Base-by-base conservation (phyloP, 2,888 invertebrate genomes). In the Drosophila meridiana region DNA sequence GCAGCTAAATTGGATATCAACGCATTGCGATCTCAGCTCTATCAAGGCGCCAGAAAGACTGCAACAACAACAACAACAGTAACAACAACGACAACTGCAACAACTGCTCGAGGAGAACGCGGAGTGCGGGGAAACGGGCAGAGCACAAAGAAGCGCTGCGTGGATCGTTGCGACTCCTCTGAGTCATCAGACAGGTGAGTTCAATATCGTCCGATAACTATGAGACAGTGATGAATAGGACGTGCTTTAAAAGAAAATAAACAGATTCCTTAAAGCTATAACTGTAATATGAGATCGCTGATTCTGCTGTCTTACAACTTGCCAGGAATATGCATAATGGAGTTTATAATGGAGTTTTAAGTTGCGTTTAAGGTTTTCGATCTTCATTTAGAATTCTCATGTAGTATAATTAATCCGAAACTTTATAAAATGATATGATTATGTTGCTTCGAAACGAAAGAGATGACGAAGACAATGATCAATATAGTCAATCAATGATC, bases 111-210 rank as follows among this genome's bases (percentile, higher is more conserved):
- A 45, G 70, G 95, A 95, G 89, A 96, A 95, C 92, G 95, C 11
- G 47, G 95, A 26, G 8, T 42, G 2, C 64, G 65, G 13, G 38
- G 43, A 3, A 73, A 52, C 96, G 94, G 97, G 81, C 67, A 65
- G 28, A 71, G 60, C 59, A 73, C 73, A 94, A 97, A 92, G 94
- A 97, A 97, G 94, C 95, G 97, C 94, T 97, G 97, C 94, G 95
- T 96, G 93, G 97, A 97, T 95, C 95, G 97, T 94, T 97, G 97
- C 94, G 97, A 98, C 95, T 97, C 97, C 94, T 97, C 97, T 91
- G 97, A 97, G 94, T 97, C 97, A 92, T 97, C 97, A 94, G 97
- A 97, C 96, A 97, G 97, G 97, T 97, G 93, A 95, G 95, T 76
- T 57, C 34, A 1, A 13, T 38, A 47, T 77, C 47, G 4, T 4